Evolutionary conservation across 64 coral and sea anemone species (phyloP), one percentile per base, ranked within the genome.

Genomic region (Actinia equina): DNA sequence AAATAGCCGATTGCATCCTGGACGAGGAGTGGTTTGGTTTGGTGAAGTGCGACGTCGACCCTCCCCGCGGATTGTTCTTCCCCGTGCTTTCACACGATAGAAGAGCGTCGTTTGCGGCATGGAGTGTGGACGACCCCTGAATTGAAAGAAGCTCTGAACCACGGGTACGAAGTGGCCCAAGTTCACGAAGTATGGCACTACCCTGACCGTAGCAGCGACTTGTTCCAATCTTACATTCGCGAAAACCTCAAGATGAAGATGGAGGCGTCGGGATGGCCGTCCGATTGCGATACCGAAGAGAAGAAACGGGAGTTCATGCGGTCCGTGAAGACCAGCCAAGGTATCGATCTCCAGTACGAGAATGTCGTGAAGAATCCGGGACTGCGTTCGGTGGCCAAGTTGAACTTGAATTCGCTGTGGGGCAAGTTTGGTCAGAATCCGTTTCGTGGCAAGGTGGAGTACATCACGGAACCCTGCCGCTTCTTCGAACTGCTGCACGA

Each of bases 131-230:
- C 76, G 37, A 78, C 76, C 14, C 19, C 19, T 44, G 76, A 78
- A 44, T 6, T 78, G 0, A 6, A 16, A 19, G 30, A 37, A 37
- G 30, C 30, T 37, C 30, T 37, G 30, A 37, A 37, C 30, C 30
- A 37, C 30, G 5, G 64, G 16, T 18, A 8, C 20, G 5, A 59
- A 17, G 83, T 58, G 61, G 70, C 46, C 45, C 60, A 26, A 6
- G 43, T 69, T 5, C n/a, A 58, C 17, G 71, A 88, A 51, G 70
- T 88, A 4, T 88, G 44, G 45, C 86, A 88, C 55, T 88, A 77
- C 71, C 5, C 4, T 8, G 43, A 77, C 1, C 19, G 23, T 6
- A 55, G 17, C 25, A 15, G 14, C 0, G 71, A 37, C 1, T 27
- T 79, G 42, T 77, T 77, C 20, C 15, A 4, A 5, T 1, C n/a